phyloP scores from a whole-genome alignment of 2,797 vertebrate genomes.

The Acanthurus leucopareius region DNA sequence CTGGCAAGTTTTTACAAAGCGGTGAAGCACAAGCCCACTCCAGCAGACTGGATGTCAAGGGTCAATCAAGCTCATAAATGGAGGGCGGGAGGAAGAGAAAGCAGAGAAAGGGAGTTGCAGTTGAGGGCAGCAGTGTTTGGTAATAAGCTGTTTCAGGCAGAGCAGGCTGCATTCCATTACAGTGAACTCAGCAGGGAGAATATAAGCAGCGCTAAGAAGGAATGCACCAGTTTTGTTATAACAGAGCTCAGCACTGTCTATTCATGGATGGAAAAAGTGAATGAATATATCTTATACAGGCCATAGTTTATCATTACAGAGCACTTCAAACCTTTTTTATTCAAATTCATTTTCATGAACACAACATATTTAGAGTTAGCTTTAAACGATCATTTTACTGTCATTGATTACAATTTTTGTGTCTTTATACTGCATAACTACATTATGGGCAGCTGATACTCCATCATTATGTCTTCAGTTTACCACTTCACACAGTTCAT shows the following conservation, averaged over 20 bases:
- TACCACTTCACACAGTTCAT: background rate
- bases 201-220: constrained; percentile 58
- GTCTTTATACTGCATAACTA: background rate
- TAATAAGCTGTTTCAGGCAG: constrained; percentile 64
- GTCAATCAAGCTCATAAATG: constrained; percentile 66
- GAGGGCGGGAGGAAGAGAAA: constrained; percentile 48
- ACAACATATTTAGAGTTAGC: too few relatives aligned
- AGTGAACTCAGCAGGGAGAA: constrained; percentile 73
- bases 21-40: constrained; percentile 15
- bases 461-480: background rate
- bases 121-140: constrained; percentile 46
- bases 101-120: constrained; percentile 28
- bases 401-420: background rate
- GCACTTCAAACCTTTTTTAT: background rate
- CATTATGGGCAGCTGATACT: background rate
- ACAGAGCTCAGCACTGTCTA: constrained; percentile 19
- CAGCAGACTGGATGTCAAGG: constrained; percentile 42
- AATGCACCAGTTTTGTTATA: constrained; percentile 53
- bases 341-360: background rate
- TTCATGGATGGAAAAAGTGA: background rate
- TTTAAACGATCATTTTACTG: background rate
- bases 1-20: constrained; percentile 51
- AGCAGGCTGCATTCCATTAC: constrained; percentile 69
- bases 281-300: background rate
- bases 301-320: background rate